Percentiles rank a stretch among this genome's conserved stretches.
phyloP scores from a whole-genome alignment of 35 echinoderm and acorn worm species.

The Stichopus chloronotus region DNA sequence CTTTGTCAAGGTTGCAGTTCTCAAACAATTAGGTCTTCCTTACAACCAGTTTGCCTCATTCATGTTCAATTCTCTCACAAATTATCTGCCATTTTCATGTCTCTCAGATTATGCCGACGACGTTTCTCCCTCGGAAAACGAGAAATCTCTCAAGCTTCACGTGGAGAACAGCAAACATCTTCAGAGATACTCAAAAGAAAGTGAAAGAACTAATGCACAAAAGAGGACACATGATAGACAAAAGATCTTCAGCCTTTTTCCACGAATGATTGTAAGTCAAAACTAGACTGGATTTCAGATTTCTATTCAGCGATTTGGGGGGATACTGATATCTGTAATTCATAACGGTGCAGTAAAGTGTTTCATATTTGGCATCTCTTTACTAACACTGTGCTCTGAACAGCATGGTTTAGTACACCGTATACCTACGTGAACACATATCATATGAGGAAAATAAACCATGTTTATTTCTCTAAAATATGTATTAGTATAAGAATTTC shows the following conservation, averaged over 20 bases:
- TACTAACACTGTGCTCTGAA: too few relatives aligned
- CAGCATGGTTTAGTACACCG: too few relatives aligned
- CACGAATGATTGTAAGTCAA: slow-evolving; percentile 82
- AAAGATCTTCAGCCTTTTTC: slow-evolving; percentile 80
- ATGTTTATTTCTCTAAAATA: too few relatives aligned
- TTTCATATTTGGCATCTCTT: too few relatives aligned
- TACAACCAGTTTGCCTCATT: not conserved
- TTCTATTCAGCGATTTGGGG: not conserved
- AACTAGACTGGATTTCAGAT: not conserved
- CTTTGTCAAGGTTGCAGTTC: not conserved
- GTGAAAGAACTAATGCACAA: slow-evolving; percentile 87
- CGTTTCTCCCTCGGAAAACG: slow-evolving; percentile 51
- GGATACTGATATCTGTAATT: too few relatives aligned
- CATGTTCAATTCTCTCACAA: not conserved
- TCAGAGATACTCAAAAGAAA: slow-evolving; percentile 84
- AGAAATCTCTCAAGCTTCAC: slow-evolving; percentile 63
- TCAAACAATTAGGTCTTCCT: not conserved
- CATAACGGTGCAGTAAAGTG: too few relatives aligned
- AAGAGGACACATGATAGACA: slow-evolving; percentile 79
- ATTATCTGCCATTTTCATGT: not conserved
- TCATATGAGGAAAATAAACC: too few relatives aligned
- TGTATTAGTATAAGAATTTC: too few relatives aligned
- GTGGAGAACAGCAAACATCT: slow-evolving; percentile 87
- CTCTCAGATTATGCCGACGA: slow-evolving; percentile 84
- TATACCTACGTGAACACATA: too few relatives aligned